Evolutionary conservation across 1,140 invertebrate species (phyloP), one percentile per base, ranked within the genome.

Genomic region (Venustaconcha ellipsiformis): DNA sequence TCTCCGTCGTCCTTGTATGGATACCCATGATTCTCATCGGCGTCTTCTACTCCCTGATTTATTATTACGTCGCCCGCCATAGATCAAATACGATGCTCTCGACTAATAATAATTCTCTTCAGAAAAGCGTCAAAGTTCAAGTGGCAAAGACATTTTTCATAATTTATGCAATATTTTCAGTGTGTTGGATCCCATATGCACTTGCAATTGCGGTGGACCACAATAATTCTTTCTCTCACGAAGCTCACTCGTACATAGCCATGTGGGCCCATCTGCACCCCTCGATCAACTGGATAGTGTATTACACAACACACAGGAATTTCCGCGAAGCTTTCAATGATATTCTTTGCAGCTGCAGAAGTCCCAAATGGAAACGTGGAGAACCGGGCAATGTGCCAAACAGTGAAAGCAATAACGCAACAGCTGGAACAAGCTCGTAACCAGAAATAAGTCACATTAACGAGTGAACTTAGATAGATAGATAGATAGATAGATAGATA

Each of bases 21-120:
- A 70, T 86, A 11, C 87, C 87, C 1, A 70, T 85, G 20, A n/a
- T 82, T 1, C 60, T 84, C 15, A 83, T 78, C 14, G 77, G 80
- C 4, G 64, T 86, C 58, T 83, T 80, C 37, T 87, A 88, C 70
- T 15, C 83, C 14, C 79, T 72, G 48, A 85, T 86, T 14, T 87
- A 81, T 68, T 57, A 73, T 14, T 78, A 64, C 60, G 82, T 86
- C 14, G 63, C 69, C 20, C 20, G 60, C 64, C 80, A 69, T 67
- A 72, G 57, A 65, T 57, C 37, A 48, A 48, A 68, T 59, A 60
- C 72, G 17, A 17, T 82, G 17, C 58, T 64, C 57, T n/a, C 55
- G 48, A 60, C 78, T 64, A 23, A 67, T 57, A 15, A 20, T 62
- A 60, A 48, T 23, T 11, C 70, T 62, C 14, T 2, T 11, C n/a